These are phyloP conservation scores for Monopis laevigella DNA, from an alignment of 2,888 invertebrate genomes.

Conservation along the genomic window DNA sequence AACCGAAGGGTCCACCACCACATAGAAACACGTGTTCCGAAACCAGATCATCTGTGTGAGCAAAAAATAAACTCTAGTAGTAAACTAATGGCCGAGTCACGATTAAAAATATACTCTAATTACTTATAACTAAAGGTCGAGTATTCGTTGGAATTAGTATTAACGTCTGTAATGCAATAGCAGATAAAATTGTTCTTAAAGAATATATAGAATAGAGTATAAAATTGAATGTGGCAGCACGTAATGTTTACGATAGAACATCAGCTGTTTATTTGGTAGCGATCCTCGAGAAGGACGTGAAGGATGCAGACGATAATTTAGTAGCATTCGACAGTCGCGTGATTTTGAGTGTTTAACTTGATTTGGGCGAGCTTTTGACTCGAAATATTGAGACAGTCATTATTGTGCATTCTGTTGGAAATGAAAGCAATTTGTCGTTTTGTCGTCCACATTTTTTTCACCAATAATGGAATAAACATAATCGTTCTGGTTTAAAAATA, in stretches of 20 bases:
- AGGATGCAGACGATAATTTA: constrained; percentile 2
- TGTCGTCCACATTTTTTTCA: too few relatives aligned
- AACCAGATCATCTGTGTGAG: constrained; percentile 11
- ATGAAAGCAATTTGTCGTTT: too few relatives aligned
- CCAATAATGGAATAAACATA: background rate
- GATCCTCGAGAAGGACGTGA: constrained; percentile 11
- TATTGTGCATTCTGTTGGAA: background rate
- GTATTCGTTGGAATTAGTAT: too few relatives aligned
- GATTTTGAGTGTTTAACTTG: constrained; percentile 3
- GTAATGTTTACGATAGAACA: constrained; percentile 30
- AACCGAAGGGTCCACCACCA: constrained; percentile 4
- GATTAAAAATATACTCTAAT: too few relatives aligned
- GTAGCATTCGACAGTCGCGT: constrained; percentile 8
- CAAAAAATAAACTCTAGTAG: constrained; percentile 10
- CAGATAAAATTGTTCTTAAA: background rate
- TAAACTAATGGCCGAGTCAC: too few relatives aligned
- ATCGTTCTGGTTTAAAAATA: background rate
- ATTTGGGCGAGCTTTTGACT: background rate
- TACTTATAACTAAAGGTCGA: too few relatives aligned
- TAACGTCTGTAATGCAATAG: too few relatives aligned
- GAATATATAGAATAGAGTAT: background rate
- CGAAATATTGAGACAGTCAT: background rate
- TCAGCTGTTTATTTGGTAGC: constrained; percentile 29
- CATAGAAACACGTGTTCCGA: constrained; percentile 4
- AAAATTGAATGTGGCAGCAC: constrained; percentile 10